Percentiles rank a stretch among this genome's conserved stretches.
Evolutionary conservation across 2,113 vertebrate genomes (phyloP).

Genomic region (Tretioscincus oriximinensis): DNA sequence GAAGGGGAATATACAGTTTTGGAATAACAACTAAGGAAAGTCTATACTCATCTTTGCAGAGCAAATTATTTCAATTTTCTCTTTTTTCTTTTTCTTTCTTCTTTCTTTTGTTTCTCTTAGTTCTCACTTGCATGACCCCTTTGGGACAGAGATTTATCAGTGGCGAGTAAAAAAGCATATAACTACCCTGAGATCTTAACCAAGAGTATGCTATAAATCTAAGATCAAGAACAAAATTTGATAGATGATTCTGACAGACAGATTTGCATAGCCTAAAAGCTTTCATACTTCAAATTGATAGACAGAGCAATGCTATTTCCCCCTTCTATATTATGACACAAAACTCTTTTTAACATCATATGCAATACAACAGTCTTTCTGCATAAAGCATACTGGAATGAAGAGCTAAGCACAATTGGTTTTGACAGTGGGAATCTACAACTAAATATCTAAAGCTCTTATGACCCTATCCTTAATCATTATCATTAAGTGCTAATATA

Average conservation of each 20-base stretch:
- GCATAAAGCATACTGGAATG: not conserved
- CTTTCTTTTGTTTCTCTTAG: not conserved
- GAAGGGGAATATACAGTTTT: not conserved
- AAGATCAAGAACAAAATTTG: slow-evolving; percentile 14
- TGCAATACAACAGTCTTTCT: not conserved
- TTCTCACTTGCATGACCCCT: not conserved
- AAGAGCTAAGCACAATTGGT: not conserved
- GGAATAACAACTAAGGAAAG: not conserved
- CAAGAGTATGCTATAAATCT: slow-evolving; percentile 2
- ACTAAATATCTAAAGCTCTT: not conserved
- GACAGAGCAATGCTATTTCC: not conserved
- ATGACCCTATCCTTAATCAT: not conserved
- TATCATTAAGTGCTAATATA: slow-evolving; percentile 12
- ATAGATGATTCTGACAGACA: slow-evolving; percentile 20
- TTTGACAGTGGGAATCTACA: slow-evolving; percentile 4
- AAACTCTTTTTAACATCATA: not conserved
- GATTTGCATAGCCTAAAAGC: slow-evolving; percentile 12
- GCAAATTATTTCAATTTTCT: not conserved
- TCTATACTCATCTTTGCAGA: not conserved
- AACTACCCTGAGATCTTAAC: not conserved
- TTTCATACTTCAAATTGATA: not conserved
- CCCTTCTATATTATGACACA: not conserved
- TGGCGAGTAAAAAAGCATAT: slow-evolving; percentile 1
- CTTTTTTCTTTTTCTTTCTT: not conserved
- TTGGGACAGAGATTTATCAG: not conserved